Evolutionary conservation across 2,113 vertebrate genomes (phyloP), one percentile per base, ranked within the genome.

Genomic region (Corythaixoides concolor): DNA sequence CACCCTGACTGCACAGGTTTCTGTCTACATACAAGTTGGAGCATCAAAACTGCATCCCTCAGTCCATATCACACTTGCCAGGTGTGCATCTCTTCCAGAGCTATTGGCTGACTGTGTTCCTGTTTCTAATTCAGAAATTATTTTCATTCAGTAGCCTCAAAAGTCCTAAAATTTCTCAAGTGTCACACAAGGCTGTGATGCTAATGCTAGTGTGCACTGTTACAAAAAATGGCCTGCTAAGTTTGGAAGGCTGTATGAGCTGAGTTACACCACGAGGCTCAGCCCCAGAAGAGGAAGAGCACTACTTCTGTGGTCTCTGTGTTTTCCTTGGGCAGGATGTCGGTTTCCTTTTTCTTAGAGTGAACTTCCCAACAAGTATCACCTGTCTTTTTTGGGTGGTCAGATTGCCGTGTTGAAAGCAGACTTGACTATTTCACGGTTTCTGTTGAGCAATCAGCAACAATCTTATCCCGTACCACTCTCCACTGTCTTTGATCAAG

Each of bases 151-250:
- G 58, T 21, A n/a, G 26, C n/a, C 27, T 69, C 19, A 5, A 12
- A 73, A 58, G 20, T 23, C n/a, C 41, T 47, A 30, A 70, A 15
- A 66, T 49, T 75, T 55, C 20, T n/a, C 7, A 19, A 4, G 6
- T 15, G 41, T 21, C 28, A 15, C 0, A 0, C 12, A 33, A 80
- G 58, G n/a, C 39, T 52, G 18, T 23, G 82, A 53, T 33, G 43
- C 50, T 45, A 6, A 43, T 30, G 49, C 6, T 66, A 41, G 7
- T 32, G 56, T 39, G 32, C 8, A 18, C 16, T 6, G 0, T 59
- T 49, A 35, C 8, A 33, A 1, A 19, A 8, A 41, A 32, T 8
- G 17, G 22, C 23, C 19, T 80, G 5, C 18, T 64, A 19, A 39
- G 9, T 45, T 14, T n/a, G 63, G 20, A 52, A 68, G 33, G 39